These are phyloP conservation scores for Stichodactyla helianthus DNA, from an alignment of 64 coral and sea anemone genomes.

Conservation along the genomic window DNA sequence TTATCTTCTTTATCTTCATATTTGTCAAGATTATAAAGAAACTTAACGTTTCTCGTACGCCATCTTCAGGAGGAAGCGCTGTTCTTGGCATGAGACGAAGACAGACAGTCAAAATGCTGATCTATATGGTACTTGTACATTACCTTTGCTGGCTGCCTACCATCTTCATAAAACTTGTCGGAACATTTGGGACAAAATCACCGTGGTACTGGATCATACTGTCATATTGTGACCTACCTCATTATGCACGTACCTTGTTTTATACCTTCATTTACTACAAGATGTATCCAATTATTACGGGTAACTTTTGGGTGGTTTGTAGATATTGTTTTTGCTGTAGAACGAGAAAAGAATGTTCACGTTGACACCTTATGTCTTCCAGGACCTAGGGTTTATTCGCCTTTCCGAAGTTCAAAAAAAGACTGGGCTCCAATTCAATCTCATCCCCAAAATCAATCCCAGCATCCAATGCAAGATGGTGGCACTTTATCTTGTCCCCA, in stretches of 20 bases:
- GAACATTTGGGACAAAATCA: constrained; percentile 18
- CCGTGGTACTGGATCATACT: constrained; percentile 34
- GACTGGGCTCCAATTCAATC: no score
- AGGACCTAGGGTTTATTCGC: no score
- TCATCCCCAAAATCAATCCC: no score
- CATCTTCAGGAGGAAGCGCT: constrained; percentile 58
- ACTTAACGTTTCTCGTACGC: constrained; percentile 38
- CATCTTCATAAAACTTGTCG: constrained; percentile 38
- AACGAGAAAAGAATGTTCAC: not conserved
- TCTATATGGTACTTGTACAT: constrained; percentile 33
- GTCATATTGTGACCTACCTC: constrained; percentile 37
- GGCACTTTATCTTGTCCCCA: no score
- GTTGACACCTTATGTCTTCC: not conserved
- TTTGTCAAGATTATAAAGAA: constrained; percentile 42
- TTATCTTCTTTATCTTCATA: not conserved
- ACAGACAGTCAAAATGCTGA: constrained; percentile 31
- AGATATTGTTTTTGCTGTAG: constrained; percentile 24
- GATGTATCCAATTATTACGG: constrained; percentile 37
- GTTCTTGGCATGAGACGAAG: constrained; percentile 55
- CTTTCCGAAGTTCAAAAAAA: no score
- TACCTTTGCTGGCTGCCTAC: constrained; percentile 45
- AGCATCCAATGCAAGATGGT: no score
- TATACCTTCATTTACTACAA: constrained; percentile 49
- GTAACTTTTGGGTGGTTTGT: constrained; percentile 31
- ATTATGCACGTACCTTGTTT: constrained; percentile 42